Evolutionary conservation across 2,888 invertebrate genomes (phyloP), one percentile per base, ranked within the genome.

Genomic region (Tinea semifulvella): DNA sequence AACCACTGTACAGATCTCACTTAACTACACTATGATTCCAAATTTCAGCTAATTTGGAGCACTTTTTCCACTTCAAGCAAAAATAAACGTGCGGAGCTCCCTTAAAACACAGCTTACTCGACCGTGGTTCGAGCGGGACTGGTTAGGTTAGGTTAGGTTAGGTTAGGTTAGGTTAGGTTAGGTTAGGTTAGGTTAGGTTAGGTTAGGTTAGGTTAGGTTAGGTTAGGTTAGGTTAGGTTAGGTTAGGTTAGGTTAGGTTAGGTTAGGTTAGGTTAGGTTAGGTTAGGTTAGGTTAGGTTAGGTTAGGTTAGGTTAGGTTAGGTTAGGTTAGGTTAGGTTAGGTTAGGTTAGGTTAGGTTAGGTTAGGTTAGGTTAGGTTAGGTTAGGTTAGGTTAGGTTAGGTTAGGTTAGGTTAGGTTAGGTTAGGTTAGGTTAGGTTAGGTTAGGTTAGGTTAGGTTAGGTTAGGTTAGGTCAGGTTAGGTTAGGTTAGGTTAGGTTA

Each of bases 371-470:
- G 45, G 27, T 20, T 25, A 20, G 42, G 31, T 18, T 18, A 42
- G 31, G 39, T 40, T 27, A 25, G 31, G 40, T 28, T 46, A 14
- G 28, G 35, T 31, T 43, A 38, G 46, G 43, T 40, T 40, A 20
- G 40, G 40, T 40, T 46, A 36, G 44, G 44, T 44, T 44, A 43
- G 39, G 46, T 43, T 46, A 43, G 46, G 43, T 43, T 46, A 27
- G 40, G 46, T 43, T 46, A 39, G 44, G 46, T 46, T 46, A 46
- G 46, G 46, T 46, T 46, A 43, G 46, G 46, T 46, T 46, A 40
- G 40, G 40, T 45, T 45, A 40, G 45, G 45, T 45, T 45, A 45
- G 42, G 44, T 43, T 28, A 31, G 43, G 43, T 43, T 43, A 31
- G 43, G 43, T 31, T 43, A 17, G 35, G 43, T 43, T 43, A 43